These are phyloP conservation scores for Stichopus chloronotus DNA, from an alignment of 35 echinoderm and acorn worm genomes.

Conservation along the genomic window DNA sequence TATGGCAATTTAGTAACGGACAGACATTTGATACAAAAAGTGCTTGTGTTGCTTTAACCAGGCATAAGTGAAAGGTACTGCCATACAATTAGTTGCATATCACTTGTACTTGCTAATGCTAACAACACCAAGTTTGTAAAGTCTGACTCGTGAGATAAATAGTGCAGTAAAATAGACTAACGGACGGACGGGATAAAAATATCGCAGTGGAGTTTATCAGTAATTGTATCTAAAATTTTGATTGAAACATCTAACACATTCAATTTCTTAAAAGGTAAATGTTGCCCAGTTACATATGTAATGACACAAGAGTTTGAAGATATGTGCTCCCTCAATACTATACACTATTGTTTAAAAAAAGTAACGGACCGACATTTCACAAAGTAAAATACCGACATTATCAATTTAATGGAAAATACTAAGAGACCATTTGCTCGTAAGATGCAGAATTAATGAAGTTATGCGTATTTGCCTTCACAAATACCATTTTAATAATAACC, in stretches of 20 bases:
- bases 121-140: neutral
- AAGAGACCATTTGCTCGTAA: neutral
- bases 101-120: too few species aligned
- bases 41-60: neutral
- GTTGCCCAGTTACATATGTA: neutral
- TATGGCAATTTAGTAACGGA: neutral
- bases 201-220: neutral
- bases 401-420: neutral
- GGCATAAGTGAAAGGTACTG: neutral
- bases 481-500: neutral
- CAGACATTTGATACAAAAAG: neutral
- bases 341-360: neutral
- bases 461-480: neutral
- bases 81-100: neutral
- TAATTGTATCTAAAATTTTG: neutral
- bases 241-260: neutral
- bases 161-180: neutral
- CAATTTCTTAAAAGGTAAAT: neutral
- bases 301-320: neutral
- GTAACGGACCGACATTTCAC: too few species aligned
- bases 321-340: neutral
- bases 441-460: neutral
- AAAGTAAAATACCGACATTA: too few species aligned
- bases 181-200: neutral
- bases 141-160: neutral